Conservation (phyloP, 2,797 vertebrate genomes). For the Melanitta fusca region DNA sequence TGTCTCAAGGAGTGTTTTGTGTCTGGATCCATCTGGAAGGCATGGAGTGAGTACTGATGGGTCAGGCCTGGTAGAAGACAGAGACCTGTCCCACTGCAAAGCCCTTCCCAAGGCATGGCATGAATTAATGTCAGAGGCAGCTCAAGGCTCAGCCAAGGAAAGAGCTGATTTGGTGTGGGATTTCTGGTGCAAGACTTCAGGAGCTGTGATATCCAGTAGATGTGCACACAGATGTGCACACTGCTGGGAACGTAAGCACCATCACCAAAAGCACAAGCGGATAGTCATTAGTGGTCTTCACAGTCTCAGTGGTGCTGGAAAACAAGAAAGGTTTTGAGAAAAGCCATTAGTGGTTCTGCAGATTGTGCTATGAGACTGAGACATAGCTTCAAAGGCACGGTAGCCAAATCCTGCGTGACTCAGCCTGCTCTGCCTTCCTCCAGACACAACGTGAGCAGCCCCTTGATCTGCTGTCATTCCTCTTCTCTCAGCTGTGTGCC, state of each 20-base stretch:
- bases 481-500: neutral
- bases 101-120: neutral
- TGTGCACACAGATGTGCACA: neutral
- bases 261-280: neutral
- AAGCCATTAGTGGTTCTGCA: neutral
- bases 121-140: neutral
- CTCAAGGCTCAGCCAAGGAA: neutral
- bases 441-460: neutral
- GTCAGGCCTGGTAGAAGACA: neutral
- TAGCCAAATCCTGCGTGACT: neutral
- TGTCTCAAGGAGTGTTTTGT: neutral
- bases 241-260: neutral
- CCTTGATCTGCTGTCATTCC: fast-evolving
- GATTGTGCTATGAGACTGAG: neutral
- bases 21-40: neutral
- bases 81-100: neutral
- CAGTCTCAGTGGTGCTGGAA: neutral
- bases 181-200: neutral
- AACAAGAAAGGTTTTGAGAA: neutral
- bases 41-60: neutral
- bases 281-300: neutral
- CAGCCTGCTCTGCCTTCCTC: neutral
- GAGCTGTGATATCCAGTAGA: neutral
- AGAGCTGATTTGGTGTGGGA: neutral
- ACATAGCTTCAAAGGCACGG: neutral